Base-by-base conservation (phyloP, 2,888 invertebrate genomes). In the Bugula neritina region DNA sequence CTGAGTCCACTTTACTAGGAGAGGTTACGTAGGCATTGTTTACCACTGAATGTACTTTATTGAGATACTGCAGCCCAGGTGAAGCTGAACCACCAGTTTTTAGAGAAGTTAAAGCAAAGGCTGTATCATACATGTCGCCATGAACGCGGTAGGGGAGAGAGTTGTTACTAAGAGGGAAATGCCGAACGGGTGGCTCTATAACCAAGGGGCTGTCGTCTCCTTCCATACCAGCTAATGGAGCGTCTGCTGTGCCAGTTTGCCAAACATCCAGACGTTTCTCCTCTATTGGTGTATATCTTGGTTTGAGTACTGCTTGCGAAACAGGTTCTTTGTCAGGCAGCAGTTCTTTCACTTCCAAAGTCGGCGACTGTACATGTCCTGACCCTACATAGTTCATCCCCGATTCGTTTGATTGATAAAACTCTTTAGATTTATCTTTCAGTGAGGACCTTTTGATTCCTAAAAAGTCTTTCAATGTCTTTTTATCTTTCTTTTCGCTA, bases 21-120 rank as follows among this genome's bases (percentile, higher is more conserved):
- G 55, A 55, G 23, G 27, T 25, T 25, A 34, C 27, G 31, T 25
- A 63, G 31, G 63, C 63, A n/a, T 5, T 63, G 63, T 63, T 63
- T 31, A 27, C 34, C 13, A 63, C 63, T n/a, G 63, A 63, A 63
- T 63, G 63, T 2, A 63, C 63, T 31, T 63, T 25, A 10, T 63
- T 21, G 27, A 63, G 63, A 34, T 63, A 63, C 34, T 63, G 25
- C 5, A 63, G 31, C 34, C 63, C 63, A 31, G 63, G 27, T 25
- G 3, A 5, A 27, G 63, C 17, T 13, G 13, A 72, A 34, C 73
- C 75, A 57, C 77, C 78, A 71, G 78, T 77, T 71, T 79, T 78
- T 31, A 82, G 79, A 5, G 80, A 79, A 72, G 82, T 81, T 17
- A 83, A 78, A 34, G 82, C 81, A 76, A 82, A 82, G 70, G 80